A percentile compares a stretch with the other conserved stretches of the same genome.
Conservation (phyloP, 1,140 invertebrate genomes). For the Cecropterus lyciades region DNA sequence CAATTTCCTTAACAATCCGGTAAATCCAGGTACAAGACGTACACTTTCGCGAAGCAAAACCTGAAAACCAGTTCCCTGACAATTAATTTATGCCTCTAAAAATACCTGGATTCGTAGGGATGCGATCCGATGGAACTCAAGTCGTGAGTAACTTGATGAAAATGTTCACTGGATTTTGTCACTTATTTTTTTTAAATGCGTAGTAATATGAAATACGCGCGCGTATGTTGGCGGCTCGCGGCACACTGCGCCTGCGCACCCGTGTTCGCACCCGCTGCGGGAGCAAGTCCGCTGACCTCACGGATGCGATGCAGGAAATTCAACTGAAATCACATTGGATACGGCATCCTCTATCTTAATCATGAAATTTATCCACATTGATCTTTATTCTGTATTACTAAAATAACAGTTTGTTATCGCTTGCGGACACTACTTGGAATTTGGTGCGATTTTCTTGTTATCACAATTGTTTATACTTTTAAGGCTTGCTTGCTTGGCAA, state of each 20-base stretch:
- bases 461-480: too few species aligned
- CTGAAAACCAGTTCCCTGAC: conserved; percentile 50
- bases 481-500: too few species aligned
- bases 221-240: conserved; percentile 40
- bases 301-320: conserved; percentile 45
- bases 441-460: too few species aligned
- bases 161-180: conserved; percentile 47
- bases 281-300: conserved; percentile 56
- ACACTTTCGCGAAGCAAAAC: conserved; percentile 45
- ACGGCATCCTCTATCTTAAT: conserved; percentile 26
- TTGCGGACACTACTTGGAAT: too few species aligned
- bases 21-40: conserved; percentile 12
- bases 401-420: too few species aligned
- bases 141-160: conserved; percentile 41
- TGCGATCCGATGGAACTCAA: conserved; percentile 34
- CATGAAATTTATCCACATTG: background rate
- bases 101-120: conserved; percentile 53
- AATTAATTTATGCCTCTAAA: conserved; percentile 42
- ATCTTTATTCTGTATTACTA: too few species aligned
- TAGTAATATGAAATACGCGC: conserved; percentile 36
- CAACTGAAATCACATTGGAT: conserved; percentile 41
- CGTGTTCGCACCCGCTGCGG: conserved; percentile 30
- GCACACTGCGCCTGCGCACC: conserved; percentile 44
- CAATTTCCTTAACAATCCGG: conserved; percentile 20
- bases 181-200: conserved; percentile 37